These are phyloP conservation scores for Microcebus ravelobensis DNA, from an alignment of 2,113 vertebrate species.

Conservation along the genomic window DNA sequence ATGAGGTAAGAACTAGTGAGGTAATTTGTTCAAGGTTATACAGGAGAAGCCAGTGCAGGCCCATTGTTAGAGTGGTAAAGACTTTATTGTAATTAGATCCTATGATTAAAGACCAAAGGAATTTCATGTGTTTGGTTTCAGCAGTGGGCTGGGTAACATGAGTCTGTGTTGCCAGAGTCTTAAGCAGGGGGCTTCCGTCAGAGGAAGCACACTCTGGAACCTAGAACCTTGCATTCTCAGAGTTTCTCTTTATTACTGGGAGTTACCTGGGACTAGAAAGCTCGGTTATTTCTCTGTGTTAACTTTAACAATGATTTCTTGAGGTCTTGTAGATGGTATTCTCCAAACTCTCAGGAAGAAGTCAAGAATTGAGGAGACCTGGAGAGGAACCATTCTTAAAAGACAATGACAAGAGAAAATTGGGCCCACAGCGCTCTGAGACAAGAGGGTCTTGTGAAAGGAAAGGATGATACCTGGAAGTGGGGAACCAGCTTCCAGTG, in stretches of 20 bases:
- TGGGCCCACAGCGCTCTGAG: constrained; percentile 58
- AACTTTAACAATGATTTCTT: constrained; percentile 55
- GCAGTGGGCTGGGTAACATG: not conserved
- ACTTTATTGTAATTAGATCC: not conserved
- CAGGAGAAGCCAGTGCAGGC: not conserved
- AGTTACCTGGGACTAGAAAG: not conserved
- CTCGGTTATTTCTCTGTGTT: not conserved
- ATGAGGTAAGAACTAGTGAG: not conserved
- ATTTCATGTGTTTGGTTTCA: not conserved
- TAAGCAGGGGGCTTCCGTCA: not conserved
- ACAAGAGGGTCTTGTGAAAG: constrained; percentile 69
- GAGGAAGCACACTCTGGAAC: not conserved
- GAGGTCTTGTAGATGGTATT: constrained; percentile 26
- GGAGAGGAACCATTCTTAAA: not conserved
- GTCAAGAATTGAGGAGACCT: not conserved
- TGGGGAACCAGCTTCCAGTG: constrained; percentile 67
- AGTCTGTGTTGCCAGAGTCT: not conserved
- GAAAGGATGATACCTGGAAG: constrained; percentile 67
- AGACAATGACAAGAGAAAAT: constrained; percentile 70
- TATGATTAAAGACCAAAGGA: not conserved
- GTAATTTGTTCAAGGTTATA: not conserved
- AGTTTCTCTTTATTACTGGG: not conserved
- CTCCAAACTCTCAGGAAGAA: constrained; percentile 42
- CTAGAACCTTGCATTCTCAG: not conserved
- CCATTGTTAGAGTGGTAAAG: not conserved